phyloP scores from a whole-genome alignment of 2,797 vertebrate genomes.

The Crenuchus spilurus region DNA sequence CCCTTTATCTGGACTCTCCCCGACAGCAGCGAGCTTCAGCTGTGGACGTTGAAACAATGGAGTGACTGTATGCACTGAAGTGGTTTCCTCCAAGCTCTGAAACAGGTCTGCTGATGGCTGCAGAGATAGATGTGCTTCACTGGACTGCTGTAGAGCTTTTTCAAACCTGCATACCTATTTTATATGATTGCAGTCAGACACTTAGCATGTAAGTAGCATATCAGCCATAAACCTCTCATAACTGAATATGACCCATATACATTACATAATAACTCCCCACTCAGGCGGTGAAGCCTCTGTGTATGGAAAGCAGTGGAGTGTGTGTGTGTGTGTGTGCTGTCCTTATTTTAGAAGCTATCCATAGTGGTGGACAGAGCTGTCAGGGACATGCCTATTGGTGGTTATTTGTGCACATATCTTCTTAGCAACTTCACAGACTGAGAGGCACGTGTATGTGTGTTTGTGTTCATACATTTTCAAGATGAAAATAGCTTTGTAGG shows the following conservation, averaged over 20 bases:
- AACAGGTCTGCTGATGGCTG: slow-evolving; percentile 13
- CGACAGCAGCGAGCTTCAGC: slow-evolving; percentile 37
- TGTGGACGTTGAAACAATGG: slow-evolving; percentile 54
- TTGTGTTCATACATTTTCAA: no score
- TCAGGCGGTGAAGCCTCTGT: background rate
- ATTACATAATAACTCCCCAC: slow-evolving; percentile 21
- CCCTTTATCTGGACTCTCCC: slow-evolving; percentile 46
- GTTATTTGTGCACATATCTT: slow-evolving; percentile 50
- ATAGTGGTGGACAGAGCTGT: slow-evolving; percentile 39
- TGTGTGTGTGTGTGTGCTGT: slow-evolving; percentile 26
- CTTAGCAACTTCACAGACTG: slow-evolving; percentile 45
- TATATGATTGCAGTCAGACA: background rate
- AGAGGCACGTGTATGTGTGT: no score
- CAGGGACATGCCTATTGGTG: slow-evolving; percentile 27
- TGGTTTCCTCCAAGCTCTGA: slow-evolving; percentile 44
- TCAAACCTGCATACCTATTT: background rate
- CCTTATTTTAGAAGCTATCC: slow-evolving; percentile 47
- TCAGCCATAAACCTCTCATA: slow-evolving; percentile 17
- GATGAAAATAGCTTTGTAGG: no score
- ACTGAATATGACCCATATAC: slow-evolving; percentile 11
- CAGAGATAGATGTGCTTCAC: background rate
- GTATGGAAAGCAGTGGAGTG: slow-evolving; percentile 13
- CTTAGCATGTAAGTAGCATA: background rate
- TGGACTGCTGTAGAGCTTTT: background rate
- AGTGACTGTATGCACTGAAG: slow-evolving; percentile 42